Evolutionary conservation across 2,888 invertebrate genomes (phyloP).

Genomic region (Drosophila nigricruria): DNA sequence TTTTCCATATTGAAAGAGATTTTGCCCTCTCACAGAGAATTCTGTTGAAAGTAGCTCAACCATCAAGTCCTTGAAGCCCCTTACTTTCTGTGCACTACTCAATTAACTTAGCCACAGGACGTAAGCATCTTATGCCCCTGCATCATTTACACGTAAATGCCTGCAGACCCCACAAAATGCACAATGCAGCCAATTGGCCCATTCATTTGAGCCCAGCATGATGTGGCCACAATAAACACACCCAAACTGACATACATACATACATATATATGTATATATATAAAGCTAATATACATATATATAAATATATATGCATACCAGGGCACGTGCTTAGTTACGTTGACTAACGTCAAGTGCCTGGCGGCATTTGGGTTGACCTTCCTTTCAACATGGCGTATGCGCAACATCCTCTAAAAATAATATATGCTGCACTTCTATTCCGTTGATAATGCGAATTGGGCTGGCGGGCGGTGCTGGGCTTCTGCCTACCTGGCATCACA

Average conservation of each 20-base stretch:
- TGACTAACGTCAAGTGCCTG: constrained; percentile 48
- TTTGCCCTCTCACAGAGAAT: background rate
- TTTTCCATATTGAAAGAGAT: background rate
- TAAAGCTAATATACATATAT: no score
- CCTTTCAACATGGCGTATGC: constrained; percentile 62
- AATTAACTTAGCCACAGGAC: constrained; percentile 25
- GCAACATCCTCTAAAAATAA: constrained; percentile 62
- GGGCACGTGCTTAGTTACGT: constrained; percentile 24
- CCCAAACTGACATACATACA: constrained; percentile 1
- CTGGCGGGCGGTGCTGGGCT: background rate
- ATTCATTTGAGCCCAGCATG: constrained; percentile 42
- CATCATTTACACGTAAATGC: constrained; percentile 24
- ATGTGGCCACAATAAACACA: constrained; percentile 34
- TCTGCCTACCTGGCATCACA: constrained; percentile 1
- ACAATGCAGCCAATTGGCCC: constrained; percentile 50
- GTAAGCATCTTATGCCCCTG: constrained; percentile 17
- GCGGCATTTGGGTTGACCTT: constrained; percentile 67
- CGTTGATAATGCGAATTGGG: background rate
- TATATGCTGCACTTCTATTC: constrained; percentile 12
- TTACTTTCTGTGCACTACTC: constrained; percentile 2
- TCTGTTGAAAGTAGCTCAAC: background rate
- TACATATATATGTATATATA: background rate
- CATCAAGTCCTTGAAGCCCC: background rate
- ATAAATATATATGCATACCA: background rate
- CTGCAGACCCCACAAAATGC: constrained; percentile 34